Conservation (phyloP, 2,888 invertebrate species). For the Eudemis profundana region DNA sequence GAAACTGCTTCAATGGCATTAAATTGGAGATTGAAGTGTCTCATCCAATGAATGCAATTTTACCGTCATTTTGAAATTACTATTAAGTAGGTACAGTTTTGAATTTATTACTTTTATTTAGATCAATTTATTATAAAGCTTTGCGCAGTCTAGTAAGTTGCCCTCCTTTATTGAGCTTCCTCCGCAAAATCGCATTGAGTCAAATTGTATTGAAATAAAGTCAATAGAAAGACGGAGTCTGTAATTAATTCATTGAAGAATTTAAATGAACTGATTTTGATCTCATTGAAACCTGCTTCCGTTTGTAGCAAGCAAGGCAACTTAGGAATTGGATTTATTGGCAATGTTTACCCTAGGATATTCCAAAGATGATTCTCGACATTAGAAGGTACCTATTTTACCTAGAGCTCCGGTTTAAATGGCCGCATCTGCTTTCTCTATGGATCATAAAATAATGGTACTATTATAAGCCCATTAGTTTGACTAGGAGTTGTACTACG, state of each 20-base stretch:
- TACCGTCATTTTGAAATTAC: constrained; percentile 49
- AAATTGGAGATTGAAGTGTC: constrained; percentile 59
- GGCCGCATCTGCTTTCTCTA: constrained; percentile 69
- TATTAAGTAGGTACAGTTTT: constrained; percentile 49
- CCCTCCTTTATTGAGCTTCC: no score
- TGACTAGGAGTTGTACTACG: constrained; percentile 61
- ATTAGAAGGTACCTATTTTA: constrained; percentile 11
- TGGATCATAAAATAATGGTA: constrained; percentile 62
- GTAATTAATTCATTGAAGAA: no score
- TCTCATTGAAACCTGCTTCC: background rate
- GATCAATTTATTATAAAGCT: no score
- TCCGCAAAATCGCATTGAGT: no score
- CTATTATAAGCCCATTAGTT: constrained; percentile 79
- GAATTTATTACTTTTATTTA: constrained; percentile 24
- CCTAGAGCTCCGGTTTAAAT: constrained; percentile 19
- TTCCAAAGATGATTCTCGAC: constrained; percentile 5
- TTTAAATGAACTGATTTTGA: background rate
- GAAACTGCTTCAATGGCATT: constrained; percentile 61
- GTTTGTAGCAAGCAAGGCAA: background rate
- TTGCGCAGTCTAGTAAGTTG: no score
- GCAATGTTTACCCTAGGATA: background rate
- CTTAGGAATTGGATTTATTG: background rate
- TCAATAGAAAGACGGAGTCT: no score
- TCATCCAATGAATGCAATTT: constrained; percentile 49
- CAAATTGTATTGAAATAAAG: no score